Percentiles rank a stretch among this genome's conserved stretches.
Conservation (phyloP, 2,888 invertebrate genomes). For the Antheraea assamensis region DNA sequence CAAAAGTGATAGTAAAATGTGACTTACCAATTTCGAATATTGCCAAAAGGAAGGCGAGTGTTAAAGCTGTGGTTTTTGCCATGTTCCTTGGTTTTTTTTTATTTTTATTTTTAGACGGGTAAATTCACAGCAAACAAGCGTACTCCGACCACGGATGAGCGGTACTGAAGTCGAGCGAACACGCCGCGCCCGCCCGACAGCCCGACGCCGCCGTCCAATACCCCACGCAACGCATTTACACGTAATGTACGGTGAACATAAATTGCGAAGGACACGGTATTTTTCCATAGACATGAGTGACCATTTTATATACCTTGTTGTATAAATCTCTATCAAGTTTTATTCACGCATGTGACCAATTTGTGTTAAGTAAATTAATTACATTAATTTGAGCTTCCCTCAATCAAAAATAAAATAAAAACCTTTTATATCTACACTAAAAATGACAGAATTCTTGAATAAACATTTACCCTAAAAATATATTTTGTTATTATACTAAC, state of each 20-base stretch:
- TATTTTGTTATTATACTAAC: too few relatives aligned
- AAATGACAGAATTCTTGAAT: too few relatives aligned
- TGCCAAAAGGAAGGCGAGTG: slow-evolving; percentile 63
- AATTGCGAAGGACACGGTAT: slow-evolving; percentile 1
- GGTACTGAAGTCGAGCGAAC: slow-evolving; percentile 53
- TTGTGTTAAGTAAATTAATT: too few relatives aligned
- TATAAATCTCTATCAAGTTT: too few relatives aligned
- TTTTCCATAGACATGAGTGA: not conserved
- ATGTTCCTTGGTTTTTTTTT: slow-evolving; percentile 43
- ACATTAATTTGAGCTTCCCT: too few relatives aligned
- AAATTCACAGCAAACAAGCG: slow-evolving; percentile 45
- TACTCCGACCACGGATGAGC: slow-evolving; percentile 47
- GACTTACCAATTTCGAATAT: slow-evolving; percentile 69
- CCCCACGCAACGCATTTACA: slow-evolving; percentile 55
- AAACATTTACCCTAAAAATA: too few relatives aligned
- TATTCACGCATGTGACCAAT: too few relatives aligned
- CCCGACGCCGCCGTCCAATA: slow-evolving; percentile 54
- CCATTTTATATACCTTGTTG: too few relatives aligned
- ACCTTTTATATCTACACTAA: too few relatives aligned
- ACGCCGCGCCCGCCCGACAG: slow-evolving; percentile 52
- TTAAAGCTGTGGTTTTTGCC: slow-evolving; percentile 62
- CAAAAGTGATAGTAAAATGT: slow-evolving; percentile 21
- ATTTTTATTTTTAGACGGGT: slow-evolving; percentile 30
- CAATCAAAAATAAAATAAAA: too few relatives aligned
- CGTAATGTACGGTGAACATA: slow-evolving; percentile 47